Evolutionary conservation across 1,140 invertebrate species (phyloP).

Genomic region (Caerostris darwini): DNA sequence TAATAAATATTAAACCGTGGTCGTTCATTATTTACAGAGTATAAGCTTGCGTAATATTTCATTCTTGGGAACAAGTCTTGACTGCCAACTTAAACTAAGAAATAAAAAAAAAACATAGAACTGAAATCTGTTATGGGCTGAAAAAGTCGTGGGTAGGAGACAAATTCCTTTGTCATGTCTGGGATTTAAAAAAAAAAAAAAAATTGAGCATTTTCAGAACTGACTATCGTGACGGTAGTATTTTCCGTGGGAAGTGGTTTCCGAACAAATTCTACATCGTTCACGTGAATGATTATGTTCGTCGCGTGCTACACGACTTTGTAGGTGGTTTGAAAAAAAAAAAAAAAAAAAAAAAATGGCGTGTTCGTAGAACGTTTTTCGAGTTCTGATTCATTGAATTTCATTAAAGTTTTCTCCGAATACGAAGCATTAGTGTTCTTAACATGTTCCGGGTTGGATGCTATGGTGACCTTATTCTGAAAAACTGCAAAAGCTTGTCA

Average conservation of each 20-base stretch:
- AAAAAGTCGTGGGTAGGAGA: background rate
- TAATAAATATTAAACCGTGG: no score
- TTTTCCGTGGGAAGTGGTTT: background rate
- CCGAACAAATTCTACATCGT: background rate
- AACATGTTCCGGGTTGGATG: background rate
- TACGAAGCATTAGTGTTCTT: background rate
- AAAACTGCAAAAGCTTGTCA: background rate
- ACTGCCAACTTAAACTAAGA: background rate
- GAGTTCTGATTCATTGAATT: background rate
- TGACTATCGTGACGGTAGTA: background rate
- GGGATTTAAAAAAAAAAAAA: background rate
- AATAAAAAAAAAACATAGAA: background rate
- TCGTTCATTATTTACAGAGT: no score
- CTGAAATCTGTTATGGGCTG: background rate
- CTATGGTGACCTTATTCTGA: background rate
- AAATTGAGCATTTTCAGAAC: background rate
- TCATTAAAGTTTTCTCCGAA: slow-evolving; percentile 10
- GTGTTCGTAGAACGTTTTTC: background rate
- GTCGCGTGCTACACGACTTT: background rate
- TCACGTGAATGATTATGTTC: background rate
- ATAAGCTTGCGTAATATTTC: no score
- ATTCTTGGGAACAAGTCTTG: background rate
- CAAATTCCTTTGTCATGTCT: background rate
- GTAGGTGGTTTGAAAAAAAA: background rate
- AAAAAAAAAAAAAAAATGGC: background rate